Base-by-base conservation (phyloP, 2,113 vertebrate species). In the Barbus barbus region DNA sequence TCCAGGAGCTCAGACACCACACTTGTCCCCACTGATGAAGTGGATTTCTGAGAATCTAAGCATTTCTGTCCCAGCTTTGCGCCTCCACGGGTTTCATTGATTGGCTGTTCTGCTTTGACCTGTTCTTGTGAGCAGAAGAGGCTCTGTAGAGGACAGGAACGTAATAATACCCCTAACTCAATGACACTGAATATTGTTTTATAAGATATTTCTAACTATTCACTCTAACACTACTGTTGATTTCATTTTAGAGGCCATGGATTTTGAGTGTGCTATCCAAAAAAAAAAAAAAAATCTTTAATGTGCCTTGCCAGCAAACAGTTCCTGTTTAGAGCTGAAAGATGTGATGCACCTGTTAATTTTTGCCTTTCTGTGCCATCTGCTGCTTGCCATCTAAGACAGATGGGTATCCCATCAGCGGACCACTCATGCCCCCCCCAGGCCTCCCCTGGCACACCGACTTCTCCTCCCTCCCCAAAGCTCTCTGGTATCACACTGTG, bases 291-390 rank as follows among this genome's bases (percentile, higher is more conserved):
- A 69, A 7, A 3, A 58, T 12, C 1, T 33, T 53, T 51, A 20
- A 58, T 38, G 75, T 58, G 22, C 2, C 26, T 6, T 20, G 46
- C 31, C 28, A 56, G 12, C 9, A 3, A 58, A 78, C 75, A 33
- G 16, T 31, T 13, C 48, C 48, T 41, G 44, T 31, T 46, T 75
- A 82, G 61, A 69, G 80, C 71, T 72, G 72, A 69, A 81, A 69
- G 56, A 60, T 22, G 24, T 51, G 24, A 60, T 8, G 83, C 53
- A 84, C 58, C 69, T 26, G 51, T 31, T 58, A 22, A 81, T 65
- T 86, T 72, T 84, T 71, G 26, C 22, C 22, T 53, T 7, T 81
- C 46, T 33, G 76, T 73, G 38, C 75, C 87, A 86, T 88, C 87
- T 86, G 78, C 82, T 86, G 12, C 63, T 9, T 74, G 51, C 84